Conservation (phyloP, 2,797 vertebrate genomes). For the Sebastes trivittatus region DNA sequence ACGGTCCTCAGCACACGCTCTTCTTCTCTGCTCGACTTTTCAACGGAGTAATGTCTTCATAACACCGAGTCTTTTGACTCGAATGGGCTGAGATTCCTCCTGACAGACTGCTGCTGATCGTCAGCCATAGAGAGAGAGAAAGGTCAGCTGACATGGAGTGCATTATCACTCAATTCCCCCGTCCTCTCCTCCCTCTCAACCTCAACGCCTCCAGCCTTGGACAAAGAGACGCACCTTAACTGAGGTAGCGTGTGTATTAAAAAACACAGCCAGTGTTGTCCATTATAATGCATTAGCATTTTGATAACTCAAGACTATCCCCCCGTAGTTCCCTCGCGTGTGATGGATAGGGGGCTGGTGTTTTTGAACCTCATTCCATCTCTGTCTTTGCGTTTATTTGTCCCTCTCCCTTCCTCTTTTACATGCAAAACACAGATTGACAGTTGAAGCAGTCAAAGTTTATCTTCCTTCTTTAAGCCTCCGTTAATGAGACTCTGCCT, state of each 20-base stretch:
- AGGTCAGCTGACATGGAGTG: constrained; percentile 47
- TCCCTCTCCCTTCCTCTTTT: background rate
- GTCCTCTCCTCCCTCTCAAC: background rate
- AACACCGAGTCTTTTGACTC: background rate
- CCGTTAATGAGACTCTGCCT: constrained; percentile 27
- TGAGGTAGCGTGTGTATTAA: background rate
- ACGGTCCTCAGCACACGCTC: background rate
- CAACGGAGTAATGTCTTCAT: constrained; percentile 14
- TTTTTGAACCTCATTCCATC: constrained; percentile 44
- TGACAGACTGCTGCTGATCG: constrained; percentile 35
- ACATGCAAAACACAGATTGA: constrained; percentile 22
- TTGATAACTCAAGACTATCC: constrained; percentile 29
- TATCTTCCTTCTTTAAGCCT: constrained; percentile 5
- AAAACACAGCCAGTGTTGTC: background rate
- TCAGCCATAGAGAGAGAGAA: constrained; percentile 32
- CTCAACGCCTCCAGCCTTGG: background rate
- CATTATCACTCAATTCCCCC: constrained; percentile 41
- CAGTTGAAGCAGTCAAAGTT: constrained; percentile 7
- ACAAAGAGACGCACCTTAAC: background rate
- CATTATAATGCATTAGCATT: constrained; percentile 40
- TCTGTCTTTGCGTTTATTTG: constrained; percentile 1
- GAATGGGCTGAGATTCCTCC: constrained; percentile 1
- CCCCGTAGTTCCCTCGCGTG: background rate
- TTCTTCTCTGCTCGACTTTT: background rate
- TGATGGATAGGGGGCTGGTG: background rate